Conservation (phyloP, 2,113 vertebrate species). For the Phaetusa simplex region DNA sequence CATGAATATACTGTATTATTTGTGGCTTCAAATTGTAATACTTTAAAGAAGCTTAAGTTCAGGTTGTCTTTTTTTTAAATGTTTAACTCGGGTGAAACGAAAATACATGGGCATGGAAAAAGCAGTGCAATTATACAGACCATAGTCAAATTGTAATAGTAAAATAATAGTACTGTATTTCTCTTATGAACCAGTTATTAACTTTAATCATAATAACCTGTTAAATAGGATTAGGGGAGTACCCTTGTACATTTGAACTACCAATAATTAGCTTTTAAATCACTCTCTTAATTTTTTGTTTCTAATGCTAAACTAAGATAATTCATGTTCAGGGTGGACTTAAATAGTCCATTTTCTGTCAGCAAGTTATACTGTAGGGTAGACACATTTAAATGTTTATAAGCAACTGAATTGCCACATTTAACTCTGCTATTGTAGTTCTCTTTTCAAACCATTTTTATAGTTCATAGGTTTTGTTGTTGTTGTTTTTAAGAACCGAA, state of each 20-base stretch:
- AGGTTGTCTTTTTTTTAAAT: background rate
- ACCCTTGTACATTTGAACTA: background rate
- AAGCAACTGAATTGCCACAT: background rate
- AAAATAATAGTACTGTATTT: background rate
- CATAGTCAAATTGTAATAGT: background rate
- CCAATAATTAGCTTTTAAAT: background rate
- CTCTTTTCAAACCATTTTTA: background rate
- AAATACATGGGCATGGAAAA: background rate
- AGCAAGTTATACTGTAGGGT: background rate
- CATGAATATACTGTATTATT: background rate
- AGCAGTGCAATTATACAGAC: background rate
- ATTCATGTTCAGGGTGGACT: background rate
- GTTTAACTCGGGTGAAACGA: background rate
- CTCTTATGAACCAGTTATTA: background rate
- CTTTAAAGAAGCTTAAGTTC: background rate
- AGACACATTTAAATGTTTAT: background rate
- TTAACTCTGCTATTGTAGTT: background rate
- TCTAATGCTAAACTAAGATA: background rate
- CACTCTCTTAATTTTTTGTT: background rate
- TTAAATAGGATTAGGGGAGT: background rate
- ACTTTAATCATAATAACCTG: background rate
- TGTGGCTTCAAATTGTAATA: background rate
- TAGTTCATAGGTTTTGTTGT: background rate
- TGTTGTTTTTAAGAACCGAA: conserved; percentile 67
- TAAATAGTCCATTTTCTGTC: background rate